Evolutionary conservation across 2,888 invertebrate genomes (phyloP).

Genomic region (Andricus curvator): DNA sequence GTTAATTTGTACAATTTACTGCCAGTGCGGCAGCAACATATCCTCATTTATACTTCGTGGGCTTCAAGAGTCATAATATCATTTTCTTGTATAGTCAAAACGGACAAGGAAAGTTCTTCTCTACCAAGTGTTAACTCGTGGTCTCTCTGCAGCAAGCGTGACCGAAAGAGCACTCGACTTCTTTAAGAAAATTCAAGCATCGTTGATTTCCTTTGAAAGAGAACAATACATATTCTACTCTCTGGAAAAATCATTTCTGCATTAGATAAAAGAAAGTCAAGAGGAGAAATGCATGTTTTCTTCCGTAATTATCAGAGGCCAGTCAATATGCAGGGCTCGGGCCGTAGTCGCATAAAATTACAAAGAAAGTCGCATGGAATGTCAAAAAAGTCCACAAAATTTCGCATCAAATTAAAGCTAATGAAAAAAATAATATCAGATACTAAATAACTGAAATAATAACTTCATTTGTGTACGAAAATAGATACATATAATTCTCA

Average conservation of each 20-base stretch:
- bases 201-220: constrained; percentile 6
- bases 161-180: constrained; percentile 16
- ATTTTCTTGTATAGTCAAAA: neutral
- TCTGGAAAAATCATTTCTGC: neutral
- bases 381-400: too few species aligned
- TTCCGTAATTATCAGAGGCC: neutral
- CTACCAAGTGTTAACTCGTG: constrained; percentile 10
- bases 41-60: constrained; percentile 9
- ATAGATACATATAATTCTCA: too few species aligned
- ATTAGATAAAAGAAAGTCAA: neutral
- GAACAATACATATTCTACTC: constrained; percentile 36
- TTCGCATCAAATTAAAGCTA: too few species aligned
- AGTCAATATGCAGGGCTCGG: too few species aligned
- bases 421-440: too few species aligned
- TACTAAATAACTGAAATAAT: too few species aligned
- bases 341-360: too few species aligned
- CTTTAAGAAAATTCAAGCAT: constrained; percentile 32
- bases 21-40: neutral
- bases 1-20: constrained; percentile 26
- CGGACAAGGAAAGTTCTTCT: constrained; percentile 13
- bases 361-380: too few species aligned
- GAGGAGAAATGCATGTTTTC: neutral
- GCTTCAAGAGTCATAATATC: constrained; percentile 17
- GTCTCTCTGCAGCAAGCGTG: constrained; percentile 29
- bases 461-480: too few species aligned